phyloP scores from a whole-genome alignment of 2,888 invertebrate species.

The Drosophila subsilvestris region DNA sequence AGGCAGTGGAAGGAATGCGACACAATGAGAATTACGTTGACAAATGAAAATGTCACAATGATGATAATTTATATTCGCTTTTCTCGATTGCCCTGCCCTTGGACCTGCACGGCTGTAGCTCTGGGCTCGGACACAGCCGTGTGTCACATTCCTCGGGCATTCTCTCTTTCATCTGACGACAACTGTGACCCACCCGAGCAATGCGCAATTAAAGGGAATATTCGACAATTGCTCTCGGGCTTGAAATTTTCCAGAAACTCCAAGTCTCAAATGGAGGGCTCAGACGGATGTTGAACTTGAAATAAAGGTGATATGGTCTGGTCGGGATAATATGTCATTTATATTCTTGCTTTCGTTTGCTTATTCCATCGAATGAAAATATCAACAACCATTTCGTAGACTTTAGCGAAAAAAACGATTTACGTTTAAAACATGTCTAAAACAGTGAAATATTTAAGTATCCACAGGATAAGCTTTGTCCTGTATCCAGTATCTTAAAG shows the following conservation, averaged over 20 bases:
- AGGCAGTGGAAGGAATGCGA: conserved; percentile 54
- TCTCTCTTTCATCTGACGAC: conserved; percentile 60
- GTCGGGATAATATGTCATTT: background rate
- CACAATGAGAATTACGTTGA: conserved; percentile 73
- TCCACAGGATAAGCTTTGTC: too few species aligned
- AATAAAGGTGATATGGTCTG: background rate
- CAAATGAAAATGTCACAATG: conserved; percentile 77
- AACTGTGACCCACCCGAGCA: conserved; percentile 44
- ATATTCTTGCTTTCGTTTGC: background rate
- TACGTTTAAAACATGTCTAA: background rate
- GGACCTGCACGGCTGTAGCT: conserved; percentile 32
- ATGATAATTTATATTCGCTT: conserved; percentile 75
- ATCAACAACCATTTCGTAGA: too few species aligned
- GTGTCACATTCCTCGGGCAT: conserved; percentile 54
- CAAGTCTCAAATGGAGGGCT: background rate
- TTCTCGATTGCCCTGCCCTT: conserved; percentile 61
- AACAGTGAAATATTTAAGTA: too few species aligned
- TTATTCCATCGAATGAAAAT: background rate
- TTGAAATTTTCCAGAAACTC: background rate
- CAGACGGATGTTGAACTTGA: background rate
- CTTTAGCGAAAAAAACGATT: background rate
- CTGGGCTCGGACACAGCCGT: conserved; percentile 21
- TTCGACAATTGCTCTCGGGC: conserved; percentile 37
- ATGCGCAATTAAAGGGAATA: conserved; percentile 65
- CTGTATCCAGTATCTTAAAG: too few species aligned